These are phyloP conservation scores for Pantala flavescens DNA, from an alignment of 1,140 invertebrate genomes.

Conservation along the genomic window DNA sequence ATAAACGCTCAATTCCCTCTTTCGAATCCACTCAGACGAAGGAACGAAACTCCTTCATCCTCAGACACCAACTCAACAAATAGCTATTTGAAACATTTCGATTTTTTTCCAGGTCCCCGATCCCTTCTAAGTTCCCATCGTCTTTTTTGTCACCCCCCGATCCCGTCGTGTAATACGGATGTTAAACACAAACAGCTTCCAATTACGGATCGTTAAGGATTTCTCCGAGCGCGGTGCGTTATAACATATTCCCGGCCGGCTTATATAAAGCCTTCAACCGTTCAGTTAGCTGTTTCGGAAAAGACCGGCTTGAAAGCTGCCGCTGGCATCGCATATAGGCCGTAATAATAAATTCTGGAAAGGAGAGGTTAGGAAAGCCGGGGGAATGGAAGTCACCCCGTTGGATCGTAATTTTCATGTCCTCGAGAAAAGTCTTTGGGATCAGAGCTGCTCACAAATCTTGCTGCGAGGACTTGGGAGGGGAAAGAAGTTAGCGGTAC, in stretches of 20 bases:
- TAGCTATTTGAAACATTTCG: too few species aligned
- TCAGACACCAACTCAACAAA: too few species aligned
- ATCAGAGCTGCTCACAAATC: background rate
- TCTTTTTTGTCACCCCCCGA: background rate
- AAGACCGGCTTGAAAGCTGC: conserved; percentile 3
- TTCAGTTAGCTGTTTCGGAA: background rate
- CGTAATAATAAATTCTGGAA: conserved; percentile 2
- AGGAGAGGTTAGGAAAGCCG: background rate
- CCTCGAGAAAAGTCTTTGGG: background rate
- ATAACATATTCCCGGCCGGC: background rate
- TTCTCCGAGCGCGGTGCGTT: background rate
- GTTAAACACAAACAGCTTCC: background rate
- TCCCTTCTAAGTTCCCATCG: too few species aligned
- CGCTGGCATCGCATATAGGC: background rate
- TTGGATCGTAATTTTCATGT: background rate
- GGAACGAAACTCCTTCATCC: too few species aligned
- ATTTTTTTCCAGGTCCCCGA: too few species aligned
- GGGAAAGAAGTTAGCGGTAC: background rate
- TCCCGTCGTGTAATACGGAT: background rate
- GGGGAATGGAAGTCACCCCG: background rate
- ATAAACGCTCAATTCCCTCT: too few species aligned
- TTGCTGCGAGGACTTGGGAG: background rate
- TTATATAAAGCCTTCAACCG: background rate
- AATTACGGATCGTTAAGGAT: conserved; percentile 1
- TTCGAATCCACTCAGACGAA: too few species aligned